These are phyloP conservation scores for Lota lota DNA, from an alignment of 2,113 vertebrate species.

Conservation along the genomic window DNA sequence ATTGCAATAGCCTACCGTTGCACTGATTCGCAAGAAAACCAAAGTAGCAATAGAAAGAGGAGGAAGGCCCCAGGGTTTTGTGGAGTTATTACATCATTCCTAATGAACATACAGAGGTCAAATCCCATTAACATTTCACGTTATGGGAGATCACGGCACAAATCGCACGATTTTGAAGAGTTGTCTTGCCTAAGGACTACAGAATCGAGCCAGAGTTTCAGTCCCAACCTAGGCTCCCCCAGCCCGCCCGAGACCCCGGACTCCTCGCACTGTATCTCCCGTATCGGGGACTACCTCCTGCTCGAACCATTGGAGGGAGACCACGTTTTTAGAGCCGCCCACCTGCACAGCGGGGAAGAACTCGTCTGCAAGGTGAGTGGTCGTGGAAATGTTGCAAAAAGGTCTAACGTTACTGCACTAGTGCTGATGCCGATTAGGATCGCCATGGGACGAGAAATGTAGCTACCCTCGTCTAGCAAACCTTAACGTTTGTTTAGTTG, in stretches of 20 bases:
- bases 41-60: conserved; percentile 23
- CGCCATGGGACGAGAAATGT: too few species aligned
- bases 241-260: conserved; percentile 98
- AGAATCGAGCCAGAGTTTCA: conserved; percentile 94
- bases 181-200: conserved; percentile 89
- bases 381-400: too few species aligned
- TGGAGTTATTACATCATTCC: conserved; percentile 75
- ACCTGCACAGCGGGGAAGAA: conserved; percentile 97
- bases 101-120: conserved; percentile 99
- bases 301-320: conserved; percentile 98
- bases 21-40: not conserved
- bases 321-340: conserved; percentile 95
- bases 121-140: conserved; percentile 98
- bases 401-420: too few species aligned
- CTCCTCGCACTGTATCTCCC: conserved; percentile 97
- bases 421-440: too few species aligned
- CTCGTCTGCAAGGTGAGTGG: conserved; percentile 94
- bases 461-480: too few species aligned
- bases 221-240: conserved; percentile 95
- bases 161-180: conserved; percentile 97
- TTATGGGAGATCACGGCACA: conserved; percentile 97
- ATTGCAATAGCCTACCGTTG: not conserved
- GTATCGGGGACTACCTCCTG: conserved; percentile 98
- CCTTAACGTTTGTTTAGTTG: not conserved
- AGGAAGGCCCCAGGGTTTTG: conserved; percentile 38